Base-by-base conservation (phyloP, 2,113 vertebrate species). In the Odontesthes bonariensis region DNA sequence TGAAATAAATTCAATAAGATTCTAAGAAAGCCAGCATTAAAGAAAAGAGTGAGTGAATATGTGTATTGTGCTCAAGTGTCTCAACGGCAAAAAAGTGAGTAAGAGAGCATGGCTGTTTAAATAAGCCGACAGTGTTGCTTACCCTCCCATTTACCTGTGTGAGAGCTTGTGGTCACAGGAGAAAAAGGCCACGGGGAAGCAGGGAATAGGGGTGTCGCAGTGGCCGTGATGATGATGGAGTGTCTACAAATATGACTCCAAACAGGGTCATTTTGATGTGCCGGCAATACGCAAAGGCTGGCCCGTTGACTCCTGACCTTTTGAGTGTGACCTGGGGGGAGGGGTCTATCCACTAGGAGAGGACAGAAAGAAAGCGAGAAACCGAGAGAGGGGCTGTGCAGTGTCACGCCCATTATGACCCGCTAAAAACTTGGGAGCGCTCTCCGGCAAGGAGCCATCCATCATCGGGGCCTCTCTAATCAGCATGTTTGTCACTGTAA, bases 401-500 rank as follows among this genome's bases (percentile, higher is more conserved):
- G 95, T 94, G 93, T 94, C 94, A 94, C 92, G 80, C 86, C 93
- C 92, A 94, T 94, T 93, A 95, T 91, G 92, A 93, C 89, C 84
- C 90, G 93, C 93, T 95, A 94, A 94, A 95, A 95, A 94, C 92
- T 93, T 88, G 80, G 27, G 87, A 92, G 91, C 89, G 91, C 92
- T 95, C 93, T 90, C 89, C 89, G 81, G 91, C 91, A 70, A 92
- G 94, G 86, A 79, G 91, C 94, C 96, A 96, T 96, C 92, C 93
- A 96, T 97, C 96, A 96, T 92, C 54, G 54, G 52, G 94, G 93
- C 88, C 93, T 88, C 86, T 93, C 93, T 93, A 93, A 94, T 95
- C 95, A 95, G 79, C 77, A 93, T 92, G 94, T 94, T 95, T 95
- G 95, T 95, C 95, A 95, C 95, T 93, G 94, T 92, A 94, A 94